These are phyloP conservation scores for Eudasyphora cyanicolor DNA, from an alignment of 2,888 invertebrate species.

Conservation along the genomic window DNA sequence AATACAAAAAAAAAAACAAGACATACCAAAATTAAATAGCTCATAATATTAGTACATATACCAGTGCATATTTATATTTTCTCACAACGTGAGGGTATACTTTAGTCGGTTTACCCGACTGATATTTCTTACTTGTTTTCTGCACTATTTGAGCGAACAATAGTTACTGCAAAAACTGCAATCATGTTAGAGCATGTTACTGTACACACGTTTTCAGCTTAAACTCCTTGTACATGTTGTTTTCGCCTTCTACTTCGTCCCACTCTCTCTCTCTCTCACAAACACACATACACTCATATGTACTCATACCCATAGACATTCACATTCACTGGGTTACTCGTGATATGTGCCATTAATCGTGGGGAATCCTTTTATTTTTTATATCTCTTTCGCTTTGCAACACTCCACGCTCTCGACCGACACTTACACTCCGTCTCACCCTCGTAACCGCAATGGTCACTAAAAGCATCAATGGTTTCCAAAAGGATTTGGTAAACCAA, in stretches of 20 bases:
- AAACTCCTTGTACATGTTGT: constrained; percentile 22
- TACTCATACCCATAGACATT: not conserved
- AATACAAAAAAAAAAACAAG: too few relatives aligned
- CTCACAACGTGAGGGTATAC: too few relatives aligned
- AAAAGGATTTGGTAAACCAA: constrained; percentile 51
- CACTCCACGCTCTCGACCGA: not conserved
- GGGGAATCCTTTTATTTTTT: constrained; percentile 38
- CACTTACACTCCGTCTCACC: not conserved
- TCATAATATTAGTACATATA: too few relatives aligned
- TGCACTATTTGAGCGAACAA: too few relatives aligned
- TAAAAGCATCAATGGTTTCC: constrained; percentile 43
- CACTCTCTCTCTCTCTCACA: not conserved
- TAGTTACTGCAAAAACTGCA: too few relatives aligned
- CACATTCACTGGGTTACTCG: too few relatives aligned
- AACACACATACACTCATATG: too few relatives aligned
- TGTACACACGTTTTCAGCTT: constrained; percentile 7
- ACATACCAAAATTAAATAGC: too few relatives aligned
- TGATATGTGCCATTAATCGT: constrained; percentile 58
- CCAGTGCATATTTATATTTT: too few relatives aligned
- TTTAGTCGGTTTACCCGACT: too few relatives aligned
- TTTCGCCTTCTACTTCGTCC: not conserved
- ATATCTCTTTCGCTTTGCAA: constrained; percentile 7
- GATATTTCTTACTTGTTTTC: too few relatives aligned
- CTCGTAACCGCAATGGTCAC: constrained; percentile 43
- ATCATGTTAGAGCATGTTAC: too few relatives aligned